A percentile compares a stretch with the other conserved stretches of the same genome.
These are phyloP conservation scores for Drosophila orosa DNA, from an alignment of 1,140 invertebrate genomes.

Conservation along the genomic window DNA sequence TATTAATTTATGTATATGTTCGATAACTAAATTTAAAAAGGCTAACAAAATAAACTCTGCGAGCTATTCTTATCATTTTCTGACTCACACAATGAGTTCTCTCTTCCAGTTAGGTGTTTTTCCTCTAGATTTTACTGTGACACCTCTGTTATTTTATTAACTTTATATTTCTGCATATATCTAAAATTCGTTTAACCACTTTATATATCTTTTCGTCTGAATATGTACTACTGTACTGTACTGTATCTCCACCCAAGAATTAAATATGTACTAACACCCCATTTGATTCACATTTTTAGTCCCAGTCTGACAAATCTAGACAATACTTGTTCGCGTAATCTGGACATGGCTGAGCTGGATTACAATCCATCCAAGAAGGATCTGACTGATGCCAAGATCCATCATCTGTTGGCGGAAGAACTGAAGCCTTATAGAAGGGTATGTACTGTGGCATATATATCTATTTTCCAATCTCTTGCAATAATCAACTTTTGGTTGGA, in stretches of 20 bases:
- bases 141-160: constrained; percentile 9
- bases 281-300: constrained; percentile 83
- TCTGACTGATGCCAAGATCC: constrained; percentile 95
- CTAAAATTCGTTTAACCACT: constrained; percentile 74
- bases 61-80: background rate
- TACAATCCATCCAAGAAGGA: constrained; percentile 96
- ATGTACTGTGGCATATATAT: constrained; percentile 83
- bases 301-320: constrained; percentile 92
- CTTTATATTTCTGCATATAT: constrained; percentile 37
- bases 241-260: background rate
- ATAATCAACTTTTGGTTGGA: constrained; percentile 59
- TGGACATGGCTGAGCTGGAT: constrained; percentile 96
- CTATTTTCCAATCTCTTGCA: constrained; percentile 16
- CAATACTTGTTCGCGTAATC: constrained; percentile 91
- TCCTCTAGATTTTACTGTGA: constrained; percentile 7
- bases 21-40: no score
- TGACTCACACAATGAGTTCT: background rate
- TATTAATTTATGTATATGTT: no score
- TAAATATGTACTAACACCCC: constrained; percentile 9
- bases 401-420: constrained; percentile 96
- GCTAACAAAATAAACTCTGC: background rate
- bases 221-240: background rate
- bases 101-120: background rate
- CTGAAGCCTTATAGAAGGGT: constrained; percentile 95
- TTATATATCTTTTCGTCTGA: constrained; percentile 4